A percentile compares a stretch with the other conserved stretches of the same genome.
These are phyloP conservation scores for Monodelphis domestica DNA, from an alignment of 2,797 vertebrate species.

Conservation along the genomic window DNA sequence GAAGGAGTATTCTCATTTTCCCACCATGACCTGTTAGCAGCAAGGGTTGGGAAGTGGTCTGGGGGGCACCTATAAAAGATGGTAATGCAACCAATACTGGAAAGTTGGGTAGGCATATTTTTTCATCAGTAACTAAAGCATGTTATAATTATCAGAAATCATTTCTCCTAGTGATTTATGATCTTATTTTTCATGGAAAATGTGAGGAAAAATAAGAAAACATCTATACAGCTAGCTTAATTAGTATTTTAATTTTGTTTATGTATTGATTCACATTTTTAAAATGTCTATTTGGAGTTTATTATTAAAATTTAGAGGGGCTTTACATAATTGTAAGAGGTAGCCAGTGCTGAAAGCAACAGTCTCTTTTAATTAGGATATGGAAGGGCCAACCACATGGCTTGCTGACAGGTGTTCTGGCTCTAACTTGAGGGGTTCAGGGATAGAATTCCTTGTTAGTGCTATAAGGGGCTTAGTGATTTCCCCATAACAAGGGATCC, in stretches of 20 bases:
- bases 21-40: neutral
- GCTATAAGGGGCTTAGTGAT: too few relatives aligned
- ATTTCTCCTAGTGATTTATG: neutral
- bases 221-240: neutral
- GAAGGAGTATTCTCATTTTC: neutral
- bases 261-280: neutral
- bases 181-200: neutral
- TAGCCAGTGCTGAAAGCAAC: too few relatives aligned
- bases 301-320: neutral
- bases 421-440: too few relatives aligned
- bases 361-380: neutral
- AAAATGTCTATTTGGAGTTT: neutral
- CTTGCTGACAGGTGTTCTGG: too few relatives aligned
- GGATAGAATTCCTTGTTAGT: too few relatives aligned
- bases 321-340: neutral
- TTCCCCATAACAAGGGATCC: too few relatives aligned
- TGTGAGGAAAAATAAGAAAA: neutral
- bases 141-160: neutral
- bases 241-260: neutral
- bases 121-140: neutral
- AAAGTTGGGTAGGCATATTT: neutral
- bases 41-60: neutral
- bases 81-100: neutral
- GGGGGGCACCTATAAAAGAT: neutral
- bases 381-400: neutral